Evolutionary conservation across 2,113 vertebrate genomes (phyloP), one percentile per base, ranked within the genome.

Genomic region (Peromyscus leucopus): DNA sequence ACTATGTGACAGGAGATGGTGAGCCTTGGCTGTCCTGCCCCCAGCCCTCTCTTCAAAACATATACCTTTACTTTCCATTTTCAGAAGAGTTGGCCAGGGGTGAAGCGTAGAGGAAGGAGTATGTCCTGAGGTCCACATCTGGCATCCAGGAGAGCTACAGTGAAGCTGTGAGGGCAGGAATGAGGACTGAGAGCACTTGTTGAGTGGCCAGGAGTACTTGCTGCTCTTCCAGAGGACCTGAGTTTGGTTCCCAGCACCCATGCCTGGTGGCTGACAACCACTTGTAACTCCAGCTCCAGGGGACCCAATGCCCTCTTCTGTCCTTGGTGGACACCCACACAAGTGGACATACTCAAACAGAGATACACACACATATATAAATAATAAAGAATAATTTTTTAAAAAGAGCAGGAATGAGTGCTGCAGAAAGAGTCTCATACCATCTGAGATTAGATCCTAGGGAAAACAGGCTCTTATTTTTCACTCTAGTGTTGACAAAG

Each of bases 1-100:
- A 99, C 98, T 99, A 99, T 0, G 99, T 99, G 92, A 99, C 99
- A 4, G 99, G 99, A 90, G 99, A 99, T 36, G 99, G 99, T 99
- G 98, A 99, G 98, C 59, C n/a, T 89, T 94, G 57, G 67, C 33
- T 78, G 2, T 19, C 36, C 57, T 76, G n/a, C 39, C 72, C 48
- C 59, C 5, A 48, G 15, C 61, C 31, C 63, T 95, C 65, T 78
- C 33, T 33, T 24, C 9, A 92, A 95, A 89, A 89, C 83, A 95
- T 15, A 10, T 42, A 67, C 19, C 48, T 90, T 88, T 28, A 55
- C 19, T 51, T 96, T 91, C 63, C 67, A 82, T 78, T 97, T 95
- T 90, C 26, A 87, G 48, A 94, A 91, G 82, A 91, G 13, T 21
- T 93, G 63, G 63, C 86, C 87, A 83, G 46, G 31, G 65, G 31